Base-by-base conservation (phyloP, 1,140 invertebrate genomes). In the Ridgeia piscesae region DNA sequence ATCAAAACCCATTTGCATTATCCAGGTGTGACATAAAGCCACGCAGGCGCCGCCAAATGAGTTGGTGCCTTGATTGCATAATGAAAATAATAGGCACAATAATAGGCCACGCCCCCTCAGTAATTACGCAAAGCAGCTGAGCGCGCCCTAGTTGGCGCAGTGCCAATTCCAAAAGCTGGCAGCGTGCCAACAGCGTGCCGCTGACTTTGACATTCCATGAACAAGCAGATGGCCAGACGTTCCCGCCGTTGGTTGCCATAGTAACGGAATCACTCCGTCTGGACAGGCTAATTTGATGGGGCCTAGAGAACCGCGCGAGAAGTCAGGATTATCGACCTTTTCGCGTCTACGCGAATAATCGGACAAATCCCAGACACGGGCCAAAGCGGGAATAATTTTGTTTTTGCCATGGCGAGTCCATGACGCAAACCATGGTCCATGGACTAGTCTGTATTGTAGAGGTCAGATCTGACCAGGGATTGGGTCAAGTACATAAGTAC, bases 51-150 rank as follows among this genome's bases (percentile, higher is more conserved):
- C 58, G 58, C 6, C 8, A 77, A 31, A 77, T 77, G 58, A 77
- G 0, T 31, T 27, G 58, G 27, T 77, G 58, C 58, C 27, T 4
- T 77, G 58, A 77, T 77, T 77, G 58, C 58, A 77, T 77, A 77
- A 77, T 77, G 58, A 77, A 77, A 27, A 77, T 77, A 77, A 77
- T 77, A 77, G 58, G 58, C 58, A 77, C 58, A 77, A 77, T 77
- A 77, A 77, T 31, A 77, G 58, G 17, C 58, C 58, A 77, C 58
- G 58, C 58, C 58, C 58, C 58, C 58, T 77, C 58, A 77, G 58
- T 77, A 77, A 77, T 77, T 77, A 77, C 27, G 11, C 27, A 9
- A 2, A 77, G 27, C 58, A 77, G 58, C 58, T 77, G 58, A 77
- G 58, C 58, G 58, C 58, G 58, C 17, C 58, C 58, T 77, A 77